Evolutionary conservation across 2,888 invertebrate species (phyloP), one percentile per base, ranked within the genome.

Genomic region (Pimpla rufipes): DNA sequence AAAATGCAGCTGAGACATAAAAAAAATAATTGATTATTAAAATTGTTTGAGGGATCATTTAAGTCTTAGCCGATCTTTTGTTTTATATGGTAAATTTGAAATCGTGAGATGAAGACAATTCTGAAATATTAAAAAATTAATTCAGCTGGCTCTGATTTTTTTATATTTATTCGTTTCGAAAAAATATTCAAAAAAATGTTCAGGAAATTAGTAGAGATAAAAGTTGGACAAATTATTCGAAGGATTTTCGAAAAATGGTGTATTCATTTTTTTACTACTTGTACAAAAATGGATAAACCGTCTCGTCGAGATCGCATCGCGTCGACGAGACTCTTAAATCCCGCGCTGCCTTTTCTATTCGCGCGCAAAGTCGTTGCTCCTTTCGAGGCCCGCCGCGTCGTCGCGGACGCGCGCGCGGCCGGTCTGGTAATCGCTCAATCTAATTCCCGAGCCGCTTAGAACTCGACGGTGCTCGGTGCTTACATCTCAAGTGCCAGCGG

Each of bases 361-460:
- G 66, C 52, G 45, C 42, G 55, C 42, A 50, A 50, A 79, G 37
- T 55, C 13, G 66, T 73, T 79, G 83, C 71, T 76, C 83, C 71
- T 83, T 83, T 83, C 13, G 29, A 66, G 50, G 35, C 59, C 71
- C 59, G 67, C 18, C 50, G 52, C 16, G 52, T 35, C 47, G 42
- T 45, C 75, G 70, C 29, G 29, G 29, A 29, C 29, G 55, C 66
- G 75, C 29, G 55, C 66, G 75, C 75, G 23, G 70, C 52, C 29
- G 29, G 42, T 75, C 66, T 59, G 66, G 67, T 70, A 79, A 83
- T 83, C 83, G 79, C 52, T 76, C 52, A 76, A 83, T 83, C 83
- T 79, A 75, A 75, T 83, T 79, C 52, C 45, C 59, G 42, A 79
- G 71, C 66, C 71, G 83, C 71, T 76, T 67, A 79, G 70, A 75